Evolutionary conservation across 1,140 invertebrate genomes (phyloP).

Genomic region (Matsumurasca onukii): DNA sequence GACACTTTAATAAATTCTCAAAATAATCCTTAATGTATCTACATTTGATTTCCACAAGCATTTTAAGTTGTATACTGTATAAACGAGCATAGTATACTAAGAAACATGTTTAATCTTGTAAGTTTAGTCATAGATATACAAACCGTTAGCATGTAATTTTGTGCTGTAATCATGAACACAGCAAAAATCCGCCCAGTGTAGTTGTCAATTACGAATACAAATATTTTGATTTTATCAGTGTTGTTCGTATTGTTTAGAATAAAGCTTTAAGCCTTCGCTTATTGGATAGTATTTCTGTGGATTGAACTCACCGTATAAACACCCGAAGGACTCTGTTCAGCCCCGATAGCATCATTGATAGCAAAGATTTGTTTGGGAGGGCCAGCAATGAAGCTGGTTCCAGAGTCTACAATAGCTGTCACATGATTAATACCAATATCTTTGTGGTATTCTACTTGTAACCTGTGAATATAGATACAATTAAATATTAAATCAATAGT

Average conservation of each 20-base stretch:
- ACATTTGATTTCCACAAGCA: too few relatives aligned
- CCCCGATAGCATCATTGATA: slow-evolving; percentile 38
- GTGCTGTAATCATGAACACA: not conserved
- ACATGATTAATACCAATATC: not conserved
- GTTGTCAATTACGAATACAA: not conserved
- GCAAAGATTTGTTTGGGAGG: slow-evolving; percentile 55
- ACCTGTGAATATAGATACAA: not conserved
- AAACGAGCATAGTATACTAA: too few relatives aligned
- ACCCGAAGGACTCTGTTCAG: slow-evolving; percentile 31
- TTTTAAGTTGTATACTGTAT: too few relatives aligned
- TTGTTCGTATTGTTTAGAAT: too few relatives aligned
- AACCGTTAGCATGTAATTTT: not conserved
- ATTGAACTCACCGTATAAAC: slow-evolving; percentile 31
- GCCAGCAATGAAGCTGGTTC: slow-evolving; percentile 71
- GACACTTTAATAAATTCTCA: too few relatives aligned
- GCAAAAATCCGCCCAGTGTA: not conserved
- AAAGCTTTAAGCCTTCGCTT: not conserved
- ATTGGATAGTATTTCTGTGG: not conserved
- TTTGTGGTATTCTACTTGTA: slow-evolving; percentile 3
- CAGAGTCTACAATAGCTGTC: slow-evolving; percentile 72
- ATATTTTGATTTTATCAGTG: not conserved
- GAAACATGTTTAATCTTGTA: too few relatives aligned
- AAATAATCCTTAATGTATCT: too few relatives aligned
- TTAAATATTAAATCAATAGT: too few relatives aligned
- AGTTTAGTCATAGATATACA: too few relatives aligned